Percentiles rank a stretch among this genome's conserved stretches.
Conservation (phyloP, 2,888 invertebrate species). For the Entomobrya multifasciata region DNA sequence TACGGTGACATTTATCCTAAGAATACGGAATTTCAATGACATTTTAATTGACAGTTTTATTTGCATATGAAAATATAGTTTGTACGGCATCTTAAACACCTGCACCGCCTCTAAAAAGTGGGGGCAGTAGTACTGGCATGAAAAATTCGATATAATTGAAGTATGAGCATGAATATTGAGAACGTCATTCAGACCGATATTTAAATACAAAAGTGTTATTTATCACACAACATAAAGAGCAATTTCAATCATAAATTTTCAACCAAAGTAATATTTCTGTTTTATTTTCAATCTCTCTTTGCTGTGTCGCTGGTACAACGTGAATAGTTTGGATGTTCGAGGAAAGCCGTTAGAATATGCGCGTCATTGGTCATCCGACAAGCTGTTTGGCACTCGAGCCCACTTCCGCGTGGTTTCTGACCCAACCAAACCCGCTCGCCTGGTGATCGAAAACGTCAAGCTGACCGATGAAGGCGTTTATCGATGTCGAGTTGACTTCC, state of each 20-base stretch:
- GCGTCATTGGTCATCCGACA: slow-evolving; percentile 91
- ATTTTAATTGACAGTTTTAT: too few relatives aligned
- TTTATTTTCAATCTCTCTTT: not conserved
- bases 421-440: slow-evolving; percentile 85
- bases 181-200: too few relatives aligned
- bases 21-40: too few relatives aligned
- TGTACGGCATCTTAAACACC: too few relatives aligned
- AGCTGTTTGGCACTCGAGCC: slow-evolving; percentile 92
- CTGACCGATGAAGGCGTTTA: slow-evolving; percentile 94
- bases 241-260: slow-evolving; percentile 77
- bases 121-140: too few relatives aligned
- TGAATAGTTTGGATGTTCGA: slow-evolving; percentile 88
- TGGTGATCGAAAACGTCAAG: slow-evolving; percentile 92
- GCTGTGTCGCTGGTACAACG: slow-evolving; percentile 1
- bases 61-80: too few relatives aligned
- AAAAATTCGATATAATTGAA: too few relatives aligned
- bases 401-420: slow-evolving; percentile 90
- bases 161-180: too few relatives aligned
- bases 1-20: too few relatives aligned
- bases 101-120: too few relatives aligned
- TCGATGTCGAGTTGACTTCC: slow-evolving; percentile 94
- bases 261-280: slow-evolving; percentile 60
- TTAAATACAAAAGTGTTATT: too few relatives aligned
- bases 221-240: slow-evolving; percentile 39
- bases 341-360: slow-evolving; percentile 91